Evolutionary conservation across 2,113 vertebrate species (phyloP).

Genomic region (Nyctereutes procyonoides): DNA sequence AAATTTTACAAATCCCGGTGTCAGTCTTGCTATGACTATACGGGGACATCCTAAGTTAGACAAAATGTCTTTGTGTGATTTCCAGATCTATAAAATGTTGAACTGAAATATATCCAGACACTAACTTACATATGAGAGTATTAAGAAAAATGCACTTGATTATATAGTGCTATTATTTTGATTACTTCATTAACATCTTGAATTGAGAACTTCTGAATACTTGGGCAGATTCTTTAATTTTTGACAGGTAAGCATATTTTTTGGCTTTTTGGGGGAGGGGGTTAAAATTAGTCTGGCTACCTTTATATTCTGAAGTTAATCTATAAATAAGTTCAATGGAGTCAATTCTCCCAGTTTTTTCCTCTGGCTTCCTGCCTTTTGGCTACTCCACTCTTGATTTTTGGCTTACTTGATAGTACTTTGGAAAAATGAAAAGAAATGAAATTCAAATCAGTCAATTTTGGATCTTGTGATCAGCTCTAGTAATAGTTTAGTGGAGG

Average conservation of each 20-base stretch:
- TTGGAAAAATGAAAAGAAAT: slow-evolving; percentile 51
- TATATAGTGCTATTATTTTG: not conserved
- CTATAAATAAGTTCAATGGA: not conserved
- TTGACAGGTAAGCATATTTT: not conserved
- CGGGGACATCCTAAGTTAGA: not conserved
- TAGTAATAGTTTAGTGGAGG: not conserved
- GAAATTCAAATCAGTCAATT: not conserved
- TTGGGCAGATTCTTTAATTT: slow-evolving; percentile 9
- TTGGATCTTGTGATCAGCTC: not conserved
- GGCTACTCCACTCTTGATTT: not conserved
- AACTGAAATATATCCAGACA: not conserved
- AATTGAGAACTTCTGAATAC: not conserved
- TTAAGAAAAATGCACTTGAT: not conserved
- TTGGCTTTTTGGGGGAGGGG: not conserved
- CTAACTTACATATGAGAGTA: not conserved
- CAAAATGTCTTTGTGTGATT: slow-evolving; percentile 14
- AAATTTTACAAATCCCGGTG: not conserved
- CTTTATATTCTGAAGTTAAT: not conserved
- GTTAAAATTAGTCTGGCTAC: not conserved
- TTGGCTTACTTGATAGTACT: slow-evolving; percentile 14
- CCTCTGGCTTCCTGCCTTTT: slow-evolving; percentile 24
- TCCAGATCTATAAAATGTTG: not conserved
- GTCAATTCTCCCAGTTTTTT: not conserved
- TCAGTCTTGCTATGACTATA: not conserved
- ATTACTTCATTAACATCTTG: slow-evolving; percentile 35